Conservation (phyloP, 2,797 vertebrate genomes). For the Hippoglossus hippoglossus region DNA sequence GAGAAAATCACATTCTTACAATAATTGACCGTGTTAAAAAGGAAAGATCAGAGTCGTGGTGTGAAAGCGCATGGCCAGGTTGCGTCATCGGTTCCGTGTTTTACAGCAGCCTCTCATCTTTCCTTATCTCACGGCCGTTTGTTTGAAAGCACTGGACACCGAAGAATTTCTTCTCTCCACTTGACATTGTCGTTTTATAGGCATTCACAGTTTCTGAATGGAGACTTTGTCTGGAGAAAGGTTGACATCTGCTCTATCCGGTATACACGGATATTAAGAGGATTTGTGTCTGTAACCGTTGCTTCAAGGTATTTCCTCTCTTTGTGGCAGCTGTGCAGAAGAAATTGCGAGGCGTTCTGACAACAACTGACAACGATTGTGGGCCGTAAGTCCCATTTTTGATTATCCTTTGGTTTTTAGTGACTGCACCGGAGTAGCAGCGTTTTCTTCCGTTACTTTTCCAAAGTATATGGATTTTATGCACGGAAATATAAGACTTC, state of each 20-base stretch:
- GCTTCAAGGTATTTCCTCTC: neutral
- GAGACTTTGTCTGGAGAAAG: slow-evolving; percentile 12
- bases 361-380: neutral
- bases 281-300: neutral
- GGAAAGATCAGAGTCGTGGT: slow-evolving; percentile 45
- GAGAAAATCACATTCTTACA: slow-evolving; percentile 57
- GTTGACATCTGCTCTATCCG: slow-evolving; percentile 35
- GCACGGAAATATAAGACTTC: neutral
- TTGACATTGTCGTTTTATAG: slow-evolving; percentile 22
- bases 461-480: neutral
- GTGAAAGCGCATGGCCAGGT: slow-evolving; percentile 14
- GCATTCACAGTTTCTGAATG: slow-evolving; percentile 9
- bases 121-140: slow-evolving; percentile 45
- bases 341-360: neutral
- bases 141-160: slow-evolving; percentile 22
- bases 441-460: neutral
- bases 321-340: neutral
- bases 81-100: slow-evolving; percentile 46
- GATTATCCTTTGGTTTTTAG: no score
- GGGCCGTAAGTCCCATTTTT: no score
- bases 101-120: slow-evolving; percentile 40
- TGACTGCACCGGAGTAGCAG: neutral
- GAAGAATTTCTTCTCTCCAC: neutral
- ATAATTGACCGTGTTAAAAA: slow-evolving; percentile 66
- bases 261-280: neutral